Percentiles rank a stretch among this genome's conserved stretches.
phyloP scores from a whole-genome alignment of 2,113 vertebrate genomes.

The Pseudonaja textilis region DNA sequence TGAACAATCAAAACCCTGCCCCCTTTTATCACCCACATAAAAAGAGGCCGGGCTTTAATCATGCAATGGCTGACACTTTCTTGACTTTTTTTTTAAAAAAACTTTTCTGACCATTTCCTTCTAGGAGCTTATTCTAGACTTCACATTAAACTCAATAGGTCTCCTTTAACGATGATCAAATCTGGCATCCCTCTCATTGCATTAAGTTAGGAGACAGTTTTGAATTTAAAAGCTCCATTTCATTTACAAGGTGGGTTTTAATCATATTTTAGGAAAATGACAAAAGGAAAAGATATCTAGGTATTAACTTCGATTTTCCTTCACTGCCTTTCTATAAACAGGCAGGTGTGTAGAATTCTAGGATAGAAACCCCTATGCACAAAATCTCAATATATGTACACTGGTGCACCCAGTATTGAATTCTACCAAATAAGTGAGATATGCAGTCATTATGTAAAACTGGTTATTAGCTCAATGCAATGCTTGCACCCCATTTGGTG shows the following conservation, averaged over 20 bases:
- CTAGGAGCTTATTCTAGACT: background rate
- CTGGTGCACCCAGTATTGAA: background rate
- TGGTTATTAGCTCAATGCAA: background rate
- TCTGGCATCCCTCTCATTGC: background rate
- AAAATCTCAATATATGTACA: background rate
- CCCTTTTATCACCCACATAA: background rate
- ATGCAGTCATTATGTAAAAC: background rate
- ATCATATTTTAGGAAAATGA: conserved; percentile 10
- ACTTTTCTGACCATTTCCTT: background rate
- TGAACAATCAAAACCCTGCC: background rate
- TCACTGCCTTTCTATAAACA: background rate
- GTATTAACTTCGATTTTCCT: conserved; percentile 26
- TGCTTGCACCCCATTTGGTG: background rate
- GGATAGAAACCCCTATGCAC: no score
- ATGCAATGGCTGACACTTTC: background rate
- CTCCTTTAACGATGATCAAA: background rate
- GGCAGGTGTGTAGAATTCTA: conserved; percentile 2
- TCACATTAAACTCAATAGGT: background rate
- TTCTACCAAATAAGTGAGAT: background rate
- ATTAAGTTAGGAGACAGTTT: background rate
- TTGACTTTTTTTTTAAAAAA: background rate
- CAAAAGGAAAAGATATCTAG: background rate
- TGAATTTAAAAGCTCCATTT: conserved; percentile 39
- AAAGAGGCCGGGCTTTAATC: background rate
- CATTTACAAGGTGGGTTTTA: conserved; percentile 14